Evolutionary conservation across 2,888 invertebrate genomes (phyloP).

Genomic region (Glyphotaelius pellucidus): DNA sequence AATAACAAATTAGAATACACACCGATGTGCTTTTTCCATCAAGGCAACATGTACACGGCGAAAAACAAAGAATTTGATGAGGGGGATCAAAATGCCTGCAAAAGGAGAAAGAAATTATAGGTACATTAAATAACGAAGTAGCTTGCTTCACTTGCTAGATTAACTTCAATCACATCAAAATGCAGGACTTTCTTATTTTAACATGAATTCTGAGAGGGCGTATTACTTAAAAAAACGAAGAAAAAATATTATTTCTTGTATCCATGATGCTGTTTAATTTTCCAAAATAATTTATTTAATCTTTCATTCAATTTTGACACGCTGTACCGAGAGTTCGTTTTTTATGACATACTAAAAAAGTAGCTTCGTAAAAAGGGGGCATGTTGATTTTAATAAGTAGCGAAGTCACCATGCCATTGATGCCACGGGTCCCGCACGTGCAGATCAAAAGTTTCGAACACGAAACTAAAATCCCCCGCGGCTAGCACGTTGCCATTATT

Average conservation of each 20-base stretch:
- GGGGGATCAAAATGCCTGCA: neutral
- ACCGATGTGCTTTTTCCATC: neutral
- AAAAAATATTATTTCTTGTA: neutral
- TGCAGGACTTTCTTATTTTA: neutral
- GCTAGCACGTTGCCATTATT: conserved; percentile 11
- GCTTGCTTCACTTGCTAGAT: neutral
- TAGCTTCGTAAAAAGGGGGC: conserved; percentile 6
- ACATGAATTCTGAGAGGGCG: neutral
- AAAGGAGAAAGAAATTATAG: neutral
- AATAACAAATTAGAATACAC: neutral
- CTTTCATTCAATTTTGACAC: neutral
- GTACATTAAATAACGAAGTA: neutral
- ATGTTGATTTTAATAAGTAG: conserved; percentile 40
- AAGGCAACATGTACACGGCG: neutral
- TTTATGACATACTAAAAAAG: neutral
- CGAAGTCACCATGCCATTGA: neutral
- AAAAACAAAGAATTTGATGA: neutral
- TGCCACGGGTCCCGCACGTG: conserved; percentile 43
- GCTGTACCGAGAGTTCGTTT: neutral
- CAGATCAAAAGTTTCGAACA: conserved; percentile 24
- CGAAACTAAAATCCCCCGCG: conserved; percentile 39
- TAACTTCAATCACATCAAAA: neutral
- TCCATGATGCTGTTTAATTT: neutral
- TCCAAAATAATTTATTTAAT: neutral
- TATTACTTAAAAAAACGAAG: neutral